A percentile compares a stretch with the other conserved stretches of the same genome.
Conservation (phyloP, 1,140 invertebrate species). For the Tetramorium alpestre region DNA sequence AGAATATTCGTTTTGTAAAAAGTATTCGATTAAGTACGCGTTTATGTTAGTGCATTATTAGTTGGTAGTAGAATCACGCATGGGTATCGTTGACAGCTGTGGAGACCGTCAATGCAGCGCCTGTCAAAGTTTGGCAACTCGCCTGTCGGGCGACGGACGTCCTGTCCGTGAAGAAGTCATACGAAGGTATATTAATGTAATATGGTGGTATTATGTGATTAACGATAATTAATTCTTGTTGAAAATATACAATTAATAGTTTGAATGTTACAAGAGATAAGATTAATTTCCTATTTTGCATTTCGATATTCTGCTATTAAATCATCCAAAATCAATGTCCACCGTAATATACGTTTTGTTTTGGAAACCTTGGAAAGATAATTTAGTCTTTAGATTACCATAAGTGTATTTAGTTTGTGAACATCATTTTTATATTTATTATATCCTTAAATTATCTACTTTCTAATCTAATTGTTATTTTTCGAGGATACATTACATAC, state of each 20-base stretch:
- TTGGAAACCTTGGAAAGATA: background rate
- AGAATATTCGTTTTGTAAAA: conserved; percentile 1
- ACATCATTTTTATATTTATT: background rate
- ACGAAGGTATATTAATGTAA: conserved; percentile 81
- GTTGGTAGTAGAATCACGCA: conserved; percentile 81
- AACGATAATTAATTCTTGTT: conserved; percentile 12
- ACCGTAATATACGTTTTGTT: background rate
- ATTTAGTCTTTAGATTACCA: background rate
- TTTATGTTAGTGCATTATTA: conserved; percentile 61
- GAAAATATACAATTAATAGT: conserved; percentile 10
- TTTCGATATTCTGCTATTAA: background rate
- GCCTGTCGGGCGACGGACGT: conserved; percentile 83
- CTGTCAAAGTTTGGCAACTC: conserved; percentile 84
- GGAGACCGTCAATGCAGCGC: conserved; percentile 83
- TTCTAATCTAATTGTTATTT: background rate
- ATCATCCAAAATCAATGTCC: background rate
- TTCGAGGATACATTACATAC: background rate
- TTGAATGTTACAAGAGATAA: background rate
- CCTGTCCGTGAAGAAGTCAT: conserved; percentile 83
- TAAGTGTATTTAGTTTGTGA: background rate
- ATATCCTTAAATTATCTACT: background rate
- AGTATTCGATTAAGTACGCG: conserved; percentile 20
- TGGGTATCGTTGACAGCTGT: conserved; percentile 83
- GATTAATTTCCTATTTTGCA: background rate
- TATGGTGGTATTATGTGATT: conserved; percentile 41